Base-by-base conservation (phyloP, 2,888 invertebrate genomes). In the Tenthredo mesomela region DNA sequence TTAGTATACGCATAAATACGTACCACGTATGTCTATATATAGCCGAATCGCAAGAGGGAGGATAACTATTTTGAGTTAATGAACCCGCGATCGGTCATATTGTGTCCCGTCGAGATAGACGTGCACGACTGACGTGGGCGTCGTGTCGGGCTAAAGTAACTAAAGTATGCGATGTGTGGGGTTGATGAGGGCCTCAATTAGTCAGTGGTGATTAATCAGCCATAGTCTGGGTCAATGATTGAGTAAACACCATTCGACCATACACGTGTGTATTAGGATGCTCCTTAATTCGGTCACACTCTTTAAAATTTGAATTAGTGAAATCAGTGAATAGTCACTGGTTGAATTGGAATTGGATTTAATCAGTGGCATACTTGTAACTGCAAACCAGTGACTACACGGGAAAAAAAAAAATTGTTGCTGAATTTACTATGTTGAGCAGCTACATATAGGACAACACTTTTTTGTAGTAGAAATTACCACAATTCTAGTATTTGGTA, bases 51-150 rank as follows among this genome's bases (percentile, higher is more conserved):
- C 15, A 9, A 33, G 6, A 33, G 15, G 67, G 2, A 29, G 4
- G 25, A 67, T 18, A 33, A 29, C 5, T 67, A 33, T 18, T 5
- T 12, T 0, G 67, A 67, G 33, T 33, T 67, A 67, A 67, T 67
- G 67, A 67, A 67, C 67, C 33, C 15, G 29, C 29, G 29, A 25
- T 29, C 67, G 29, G 29, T 67, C 21, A 33, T 29, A n/a, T n/a
- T n/a, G 67, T 67, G 18, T 15, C 67, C 67, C 67, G 67, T 67
- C 67, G 67, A 67, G 67, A 67, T 67, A 67, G 67, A 67, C 29
- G 21, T 33, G 18, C 6, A 67, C 33, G 67, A 67, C 18, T 6
- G 12, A 10, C n/a, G 54, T 54, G 54, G 54, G 54, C 54, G 54
- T 54, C 7, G 18, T n/a, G n/a, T 54, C 7, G 18, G 54, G 54